Percentiles rank a stretch among this genome's conserved stretches.
phyloP scores from a whole-genome alignment of 2,113 vertebrate species.

The Falcunculus frontatus region DNA sequence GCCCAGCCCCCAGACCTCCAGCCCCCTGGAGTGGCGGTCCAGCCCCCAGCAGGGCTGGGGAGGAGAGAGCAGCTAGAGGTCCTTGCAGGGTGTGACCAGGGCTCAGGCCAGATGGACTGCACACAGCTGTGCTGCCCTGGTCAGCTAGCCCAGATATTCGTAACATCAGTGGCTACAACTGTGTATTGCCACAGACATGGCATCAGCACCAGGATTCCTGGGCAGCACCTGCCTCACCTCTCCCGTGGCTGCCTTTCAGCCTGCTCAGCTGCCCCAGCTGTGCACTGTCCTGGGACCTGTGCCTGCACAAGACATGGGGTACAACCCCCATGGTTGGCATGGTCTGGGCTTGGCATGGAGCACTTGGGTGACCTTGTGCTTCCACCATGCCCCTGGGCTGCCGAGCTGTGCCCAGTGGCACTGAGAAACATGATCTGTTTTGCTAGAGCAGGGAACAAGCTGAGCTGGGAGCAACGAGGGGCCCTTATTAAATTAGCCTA shows the following conservation, averaged over 20 bases:
- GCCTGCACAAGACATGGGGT: fast-evolving
- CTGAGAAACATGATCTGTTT: slow-evolving; percentile 33
- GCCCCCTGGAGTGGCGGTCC: not conserved
- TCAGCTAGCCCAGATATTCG: not conserved
- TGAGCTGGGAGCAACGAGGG: not conserved
- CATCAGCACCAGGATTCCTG: not conserved
- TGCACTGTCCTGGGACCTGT: fast-evolving
- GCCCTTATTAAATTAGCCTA: slow-evolving; percentile 54
- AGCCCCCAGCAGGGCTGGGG: not conserved
- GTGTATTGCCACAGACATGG: not conserved
- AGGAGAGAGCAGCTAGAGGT: not conserved
- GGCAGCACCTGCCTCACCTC: not conserved
- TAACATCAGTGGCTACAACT: not conserved
- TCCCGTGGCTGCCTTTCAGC: not conserved
- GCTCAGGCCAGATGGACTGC: not conserved
- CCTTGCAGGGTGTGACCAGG: not conserved
- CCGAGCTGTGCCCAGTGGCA: not conserved
- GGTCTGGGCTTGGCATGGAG: not conserved
- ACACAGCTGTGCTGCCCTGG: not conserved
- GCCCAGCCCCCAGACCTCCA: not conserved
- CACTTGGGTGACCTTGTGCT: not conserved
- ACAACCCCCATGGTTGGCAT: fast-evolving
- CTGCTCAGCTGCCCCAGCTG: not conserved
- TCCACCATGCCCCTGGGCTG: fast-evolving
- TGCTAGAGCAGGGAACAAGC: not conserved